These are phyloP conservation scores for Muntiacus reevesi DNA, from an alignment of 2,113 vertebrate genomes.

Conservation along the genomic window DNA sequence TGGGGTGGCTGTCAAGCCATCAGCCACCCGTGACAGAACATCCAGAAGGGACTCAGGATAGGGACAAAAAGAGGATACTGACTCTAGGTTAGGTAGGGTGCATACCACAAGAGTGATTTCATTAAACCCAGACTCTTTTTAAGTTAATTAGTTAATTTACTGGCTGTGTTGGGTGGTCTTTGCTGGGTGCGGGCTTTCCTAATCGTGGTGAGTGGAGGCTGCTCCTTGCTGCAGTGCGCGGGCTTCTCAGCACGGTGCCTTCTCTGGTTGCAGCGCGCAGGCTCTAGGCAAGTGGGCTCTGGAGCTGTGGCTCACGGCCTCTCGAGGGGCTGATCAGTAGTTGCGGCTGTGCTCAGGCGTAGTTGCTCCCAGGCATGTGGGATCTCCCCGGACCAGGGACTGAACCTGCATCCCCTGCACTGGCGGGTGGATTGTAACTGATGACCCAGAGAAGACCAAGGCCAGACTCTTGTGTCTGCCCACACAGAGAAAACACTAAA, in stretches of 20 bases:
- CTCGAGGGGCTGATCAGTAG: neutral
- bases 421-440: neutral
- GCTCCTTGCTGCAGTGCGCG: fast-evolving
- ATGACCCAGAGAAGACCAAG: neutral
- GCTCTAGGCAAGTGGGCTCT: neutral
- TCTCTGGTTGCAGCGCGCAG: neutral
- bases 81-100: neutral
- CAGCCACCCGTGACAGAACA: neutral
- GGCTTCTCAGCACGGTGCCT: fast-evolving
- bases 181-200: neutral
- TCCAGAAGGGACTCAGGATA: neutral
- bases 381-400: neutral
- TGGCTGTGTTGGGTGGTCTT: neutral
- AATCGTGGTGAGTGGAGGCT: fast-evolving
- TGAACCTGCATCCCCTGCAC: neutral
- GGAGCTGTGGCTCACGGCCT: neutral
- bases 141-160: neutral
- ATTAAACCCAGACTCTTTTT: neutral
- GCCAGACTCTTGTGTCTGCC: neutral
- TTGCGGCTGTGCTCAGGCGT: neutral
- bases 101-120: neutral
- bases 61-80: neutral
- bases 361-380: neutral
- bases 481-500: neutral
- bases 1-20: neutral